These are phyloP conservation scores for Epizoanthus illoricatus DNA, from an alignment of 92 coral and sea anemone species.

Conservation along the genomic window DNA sequence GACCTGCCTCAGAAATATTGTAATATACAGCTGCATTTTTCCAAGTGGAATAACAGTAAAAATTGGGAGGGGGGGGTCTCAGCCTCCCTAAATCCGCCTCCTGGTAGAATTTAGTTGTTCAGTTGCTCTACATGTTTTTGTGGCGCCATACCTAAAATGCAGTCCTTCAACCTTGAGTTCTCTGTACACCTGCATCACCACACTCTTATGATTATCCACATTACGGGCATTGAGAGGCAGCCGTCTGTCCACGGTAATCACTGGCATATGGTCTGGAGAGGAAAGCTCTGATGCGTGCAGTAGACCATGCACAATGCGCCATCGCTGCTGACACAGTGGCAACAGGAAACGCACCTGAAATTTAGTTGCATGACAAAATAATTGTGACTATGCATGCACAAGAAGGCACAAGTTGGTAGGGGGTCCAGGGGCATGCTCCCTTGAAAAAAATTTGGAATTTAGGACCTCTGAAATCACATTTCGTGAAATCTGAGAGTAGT, in stretches of 20 bases:
- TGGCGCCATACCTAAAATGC: slow-evolving; percentile 77
- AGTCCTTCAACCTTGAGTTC: slow-evolving; percentile 82
- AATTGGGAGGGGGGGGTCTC: no score
- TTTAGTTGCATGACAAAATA: background rate
- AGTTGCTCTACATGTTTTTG: background rate
- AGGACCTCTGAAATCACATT: no score
- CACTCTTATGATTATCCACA: slow-evolving; percentile 60
- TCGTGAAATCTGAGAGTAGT: no score
- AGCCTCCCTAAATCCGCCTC: no score
- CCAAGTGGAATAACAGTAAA: no score
- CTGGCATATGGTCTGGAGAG: slow-evolving; percentile 89
- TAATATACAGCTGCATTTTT: no score
- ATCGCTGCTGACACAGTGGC: slow-evolving; percentile 91
- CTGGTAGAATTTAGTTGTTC: no score
- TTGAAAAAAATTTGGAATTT: no score
- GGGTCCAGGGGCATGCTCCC: no score
- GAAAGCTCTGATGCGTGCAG: slow-evolving; percentile 85
- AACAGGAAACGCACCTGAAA: slow-evolving; percentile 71
- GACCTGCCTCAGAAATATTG: no score
- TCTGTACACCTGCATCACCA: slow-evolving; percentile 75
- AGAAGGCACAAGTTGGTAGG: no score
- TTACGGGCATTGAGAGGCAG: slow-evolving; percentile 70
- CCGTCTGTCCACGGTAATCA: slow-evolving; percentile 88
- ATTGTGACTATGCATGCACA: no score
- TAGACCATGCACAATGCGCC: slow-evolving; percentile 83